phyloP scores from a whole-genome alignment of 1,140 invertebrate species.

The Platyscapa corneri region DNA sequence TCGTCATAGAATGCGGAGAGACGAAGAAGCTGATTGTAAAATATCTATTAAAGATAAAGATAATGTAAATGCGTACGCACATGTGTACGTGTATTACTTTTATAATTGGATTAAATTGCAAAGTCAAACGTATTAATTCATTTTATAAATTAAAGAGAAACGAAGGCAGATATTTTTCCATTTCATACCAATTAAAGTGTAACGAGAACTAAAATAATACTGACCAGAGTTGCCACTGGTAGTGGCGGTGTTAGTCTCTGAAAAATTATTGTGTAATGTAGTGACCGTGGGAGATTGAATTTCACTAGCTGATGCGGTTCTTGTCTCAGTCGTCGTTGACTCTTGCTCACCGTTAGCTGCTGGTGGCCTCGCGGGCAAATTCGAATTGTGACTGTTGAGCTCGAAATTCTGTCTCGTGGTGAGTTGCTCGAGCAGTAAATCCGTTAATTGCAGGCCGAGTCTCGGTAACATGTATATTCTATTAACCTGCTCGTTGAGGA shows the following conservation, averaged over 20 bases:
- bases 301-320: not conserved
- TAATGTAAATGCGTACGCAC: too few relatives aligned
- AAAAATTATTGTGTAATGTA: not conserved
- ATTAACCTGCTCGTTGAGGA: slow-evolving; percentile 60
- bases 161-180: too few relatives aligned
- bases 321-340: slow-evolving; percentile 20
- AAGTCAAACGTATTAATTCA: too few relatives aligned
- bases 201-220: not conserved
- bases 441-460: slow-evolving; percentile 68
- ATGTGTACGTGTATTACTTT: too few relatives aligned
- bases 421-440: slow-evolving; percentile 67
- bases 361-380: not conserved
- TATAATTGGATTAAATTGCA: too few relatives aligned
- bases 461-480: slow-evolving; percentile 66
- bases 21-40: too few relatives aligned
- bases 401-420: slow-evolving; percentile 58
- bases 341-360: slow-evolving; percentile 12
- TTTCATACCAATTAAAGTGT: too few relatives aligned
- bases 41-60: too few relatives aligned
- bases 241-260: not conserved
- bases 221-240: slow-evolving; percentile 7
- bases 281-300: slow-evolving; percentile 7
- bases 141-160: too few relatives aligned
- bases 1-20: too few relatives aligned
- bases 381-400: slow-evolving; percentile 49